These are phyloP conservation scores for Sciurus carolinensis DNA, from an alignment of 2,797 vertebrate species.

Conservation along the genomic window DNA sequence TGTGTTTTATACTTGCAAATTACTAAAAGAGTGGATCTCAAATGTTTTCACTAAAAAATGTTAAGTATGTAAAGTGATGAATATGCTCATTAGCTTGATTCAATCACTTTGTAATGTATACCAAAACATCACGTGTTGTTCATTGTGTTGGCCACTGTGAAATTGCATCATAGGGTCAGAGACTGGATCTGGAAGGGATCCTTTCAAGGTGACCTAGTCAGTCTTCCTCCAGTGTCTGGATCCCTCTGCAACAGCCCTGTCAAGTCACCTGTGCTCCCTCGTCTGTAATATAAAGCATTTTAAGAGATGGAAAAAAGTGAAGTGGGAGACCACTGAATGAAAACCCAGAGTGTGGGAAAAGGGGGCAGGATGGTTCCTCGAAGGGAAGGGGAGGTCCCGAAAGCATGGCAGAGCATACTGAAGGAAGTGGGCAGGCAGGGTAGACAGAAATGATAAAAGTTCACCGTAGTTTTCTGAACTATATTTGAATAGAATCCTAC, in stretches of 20 bases:
- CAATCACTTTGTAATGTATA: neutral
- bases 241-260: neutral
- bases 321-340: neutral
- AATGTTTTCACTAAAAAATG: neutral
- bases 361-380: neutral
- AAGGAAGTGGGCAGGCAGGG: neutral
- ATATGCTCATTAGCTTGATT: neutral
- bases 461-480: neutral
- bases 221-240: neutral
- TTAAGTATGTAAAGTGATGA: neutral
- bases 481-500: neutral
- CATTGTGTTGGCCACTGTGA: neutral
- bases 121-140: neutral
- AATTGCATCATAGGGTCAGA: neutral
- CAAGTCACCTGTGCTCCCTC: neutral
- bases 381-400: neutral
- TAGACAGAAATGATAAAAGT: neutral
- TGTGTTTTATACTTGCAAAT: slow-evolving; percentile 33
- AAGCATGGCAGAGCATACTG: neutral
- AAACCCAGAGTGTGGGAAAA: neutral
- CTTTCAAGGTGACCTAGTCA: neutral
- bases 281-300: neutral
- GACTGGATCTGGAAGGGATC: neutral
- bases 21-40: slow-evolving; percentile 1
- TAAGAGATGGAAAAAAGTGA: neutral